Evolutionary conservation across 2,797 vertebrate species (phyloP).

Genomic region (Rhinella marina): DNA sequence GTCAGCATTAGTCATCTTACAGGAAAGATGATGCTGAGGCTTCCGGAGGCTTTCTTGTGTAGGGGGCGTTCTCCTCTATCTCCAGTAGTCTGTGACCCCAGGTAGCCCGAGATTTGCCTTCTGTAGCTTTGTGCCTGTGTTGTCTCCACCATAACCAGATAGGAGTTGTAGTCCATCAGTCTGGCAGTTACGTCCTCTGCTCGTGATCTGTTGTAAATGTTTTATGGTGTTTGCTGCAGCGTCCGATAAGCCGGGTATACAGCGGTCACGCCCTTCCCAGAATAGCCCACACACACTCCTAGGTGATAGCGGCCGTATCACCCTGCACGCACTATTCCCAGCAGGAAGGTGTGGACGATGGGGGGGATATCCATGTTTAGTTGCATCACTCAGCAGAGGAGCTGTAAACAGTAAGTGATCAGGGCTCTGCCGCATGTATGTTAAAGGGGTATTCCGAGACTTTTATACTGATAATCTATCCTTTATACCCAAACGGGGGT

Average conservation of each 20-base stretch:
- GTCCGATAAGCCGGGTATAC: conserved; percentile 28
- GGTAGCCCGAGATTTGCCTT: too few species aligned
- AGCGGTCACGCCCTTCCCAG: conserved; percentile 38
- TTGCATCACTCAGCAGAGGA: background rate
- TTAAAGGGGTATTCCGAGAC: too few species aligned
- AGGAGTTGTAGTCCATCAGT: background rate
- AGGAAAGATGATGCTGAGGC: background rate
- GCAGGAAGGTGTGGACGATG: background rate
- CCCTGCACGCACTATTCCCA: background rate
- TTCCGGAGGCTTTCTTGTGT: background rate
- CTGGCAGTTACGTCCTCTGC: background rate
- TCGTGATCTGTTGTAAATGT: conserved; percentile 19
- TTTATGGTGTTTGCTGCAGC: conserved; percentile 29
- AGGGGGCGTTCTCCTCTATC: background rate
- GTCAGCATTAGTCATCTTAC: background rate
- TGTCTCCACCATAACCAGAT: background rate
- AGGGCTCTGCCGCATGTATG: too few species aligned
- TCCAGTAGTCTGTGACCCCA: too few species aligned
- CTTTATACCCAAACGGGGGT: too few species aligned
- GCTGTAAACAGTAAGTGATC: background rate
- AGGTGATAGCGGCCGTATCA: background rate
- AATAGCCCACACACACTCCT: background rate
- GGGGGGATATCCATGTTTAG: background rate
- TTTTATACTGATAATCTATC: too few species aligned
- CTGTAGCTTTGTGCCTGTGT: too few species aligned